Base-by-base conservation (phyloP, 2,888 invertebrate genomes). In the Hipparchia sbordonii region DNA sequence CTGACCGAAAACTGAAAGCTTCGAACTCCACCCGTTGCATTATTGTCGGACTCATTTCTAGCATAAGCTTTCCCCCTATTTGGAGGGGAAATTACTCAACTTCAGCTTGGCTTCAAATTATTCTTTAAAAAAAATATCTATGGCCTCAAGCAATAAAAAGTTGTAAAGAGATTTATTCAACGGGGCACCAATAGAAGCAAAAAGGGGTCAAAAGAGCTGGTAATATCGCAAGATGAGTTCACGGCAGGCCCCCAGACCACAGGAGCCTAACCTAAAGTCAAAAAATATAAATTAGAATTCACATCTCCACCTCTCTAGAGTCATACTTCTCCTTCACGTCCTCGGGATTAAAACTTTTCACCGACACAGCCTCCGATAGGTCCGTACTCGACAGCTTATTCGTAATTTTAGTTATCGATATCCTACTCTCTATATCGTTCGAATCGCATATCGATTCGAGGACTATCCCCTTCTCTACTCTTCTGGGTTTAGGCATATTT, bases 401-500 rank as follows among this genome's bases (percentile, higher is more conserved):
- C 3, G 92, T 93, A 72, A 94, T 94, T 82, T 94, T 94, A 2
- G 93, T 93, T 74, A 94, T 93, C n/a, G 94, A 92, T 81, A 94
- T 94, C 74, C 91, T 89, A 84, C 89, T 93, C 77, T 94, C 94
- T 75, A 94, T 89, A 74, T 94, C 94, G 75, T 89, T 92, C 8
- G 87, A 85, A 77, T 91, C 92, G 75, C 89, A 89, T 77, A 90
- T 87, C 5, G 85, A 82, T 79, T 91, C 91, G 81, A 92, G 77
- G n/a, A 90, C 77, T 0, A 90, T 88, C 1, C 89, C 88, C 70
- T 91, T 91, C 59, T 92, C 92, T 0, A 89, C 89, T 79, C 91
- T 90, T 23, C 88, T 86, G 12, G 90, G 89, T 80, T 93, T 92
- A 8, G 81, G 79, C 9, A 85, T 74, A 62, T 77, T 82, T 78